Percentiles rank a stretch among this genome's conserved stretches.
These are phyloP conservation scores for Hemistola chrysoprasaria DNA, from an alignment of 2,888 invertebrate species.

Conservation along the genomic window DNA sequence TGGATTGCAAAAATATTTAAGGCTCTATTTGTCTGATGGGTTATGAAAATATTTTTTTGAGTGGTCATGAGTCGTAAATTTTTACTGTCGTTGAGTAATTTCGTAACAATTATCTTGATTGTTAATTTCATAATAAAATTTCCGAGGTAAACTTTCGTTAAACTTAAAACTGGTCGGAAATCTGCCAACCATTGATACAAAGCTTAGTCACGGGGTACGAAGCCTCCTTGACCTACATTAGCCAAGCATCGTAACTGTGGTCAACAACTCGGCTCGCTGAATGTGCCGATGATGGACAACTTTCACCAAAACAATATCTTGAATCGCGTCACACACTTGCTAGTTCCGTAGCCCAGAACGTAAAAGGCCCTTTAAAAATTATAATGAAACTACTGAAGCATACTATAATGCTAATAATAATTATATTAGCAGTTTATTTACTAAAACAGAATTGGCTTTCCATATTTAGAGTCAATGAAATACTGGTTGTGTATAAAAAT, in stretches of 20 bases:
- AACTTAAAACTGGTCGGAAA: constrained; percentile 40
- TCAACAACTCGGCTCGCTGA: constrained; percentile 43
- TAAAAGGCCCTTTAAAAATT: constrained; percentile 43
- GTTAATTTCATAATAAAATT: constrained; percentile 20
- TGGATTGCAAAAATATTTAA: constrained; percentile 13
- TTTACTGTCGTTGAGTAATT: constrained; percentile 16
- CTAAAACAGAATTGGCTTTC: too few species aligned
- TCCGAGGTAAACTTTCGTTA: constrained; percentile 25
- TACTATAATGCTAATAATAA: too few species aligned
- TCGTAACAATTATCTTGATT: constrained; percentile 17
- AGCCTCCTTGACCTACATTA: constrained; percentile 73
- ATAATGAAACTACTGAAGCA: constrained; percentile 16
- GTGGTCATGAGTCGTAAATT: constrained; percentile 15
- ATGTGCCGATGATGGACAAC: constrained; percentile 63
- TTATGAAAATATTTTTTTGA: constrained; percentile 18
- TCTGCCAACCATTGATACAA: constrained; percentile 49
- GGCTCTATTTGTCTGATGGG: constrained; percentile 5
- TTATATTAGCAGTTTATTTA: too few species aligned
- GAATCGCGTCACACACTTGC: constrained; percentile 41
- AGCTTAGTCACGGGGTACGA: constrained; percentile 57
- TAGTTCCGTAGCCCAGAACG: constrained; percentile 24
- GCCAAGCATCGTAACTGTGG: constrained; percentile 58
- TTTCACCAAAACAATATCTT: constrained; percentile 69
- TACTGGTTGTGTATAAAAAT: too few species aligned
- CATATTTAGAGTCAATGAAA: too few species aligned